Evolutionary conservation across 2,888 invertebrate genomes (phyloP).

Genomic region (Rotaria macrura): DNA sequence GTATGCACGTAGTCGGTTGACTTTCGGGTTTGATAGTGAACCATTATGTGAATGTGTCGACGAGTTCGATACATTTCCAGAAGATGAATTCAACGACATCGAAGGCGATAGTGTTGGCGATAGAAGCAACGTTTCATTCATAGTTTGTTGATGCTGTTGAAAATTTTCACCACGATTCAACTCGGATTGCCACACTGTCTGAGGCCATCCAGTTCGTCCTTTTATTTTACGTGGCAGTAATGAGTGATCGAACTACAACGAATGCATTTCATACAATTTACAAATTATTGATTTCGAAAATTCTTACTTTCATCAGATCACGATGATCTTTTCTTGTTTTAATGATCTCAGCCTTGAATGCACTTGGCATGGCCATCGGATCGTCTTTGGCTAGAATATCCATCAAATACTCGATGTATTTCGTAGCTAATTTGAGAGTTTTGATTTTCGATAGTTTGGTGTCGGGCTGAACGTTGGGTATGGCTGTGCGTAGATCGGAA

Average conservation of each 20-base stretch:
- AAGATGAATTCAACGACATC: neutral
- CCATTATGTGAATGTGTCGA: neutral
- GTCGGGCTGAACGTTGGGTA: constrained; percentile 87
- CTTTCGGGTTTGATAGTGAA: neutral
- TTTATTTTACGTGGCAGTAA: constrained; percentile 20
- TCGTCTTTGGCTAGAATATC: constrained; percentile 28
- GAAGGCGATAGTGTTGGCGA: neutral
- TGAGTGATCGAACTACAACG: neutral
- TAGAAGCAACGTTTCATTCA: neutral
- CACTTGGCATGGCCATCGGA: constrained; percentile 16
- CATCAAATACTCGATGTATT: constrained; percentile 81
- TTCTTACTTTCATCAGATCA: neutral
- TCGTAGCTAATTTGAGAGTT: constrained; percentile 78
- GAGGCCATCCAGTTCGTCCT: constrained; percentile 31
- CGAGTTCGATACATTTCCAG: neutral
- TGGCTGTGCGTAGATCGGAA: constrained; percentile 77
- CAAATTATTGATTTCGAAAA: too few relatives aligned
- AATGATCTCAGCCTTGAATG: constrained; percentile 32
- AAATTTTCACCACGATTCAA: constrained; percentile 20
- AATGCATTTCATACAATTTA: too few relatives aligned
- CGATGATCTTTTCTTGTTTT: constrained; percentile 29
- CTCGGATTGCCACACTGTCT: constrained; percentile 30
- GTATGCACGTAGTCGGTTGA: neutral
- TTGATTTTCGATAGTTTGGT: constrained; percentile 89
- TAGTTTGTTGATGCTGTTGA: neutral